Evolutionary conservation across 37 sponge, comb jelly and placozoan species (phyloP).

Genomic region (Hormiphora californensis): DNA sequence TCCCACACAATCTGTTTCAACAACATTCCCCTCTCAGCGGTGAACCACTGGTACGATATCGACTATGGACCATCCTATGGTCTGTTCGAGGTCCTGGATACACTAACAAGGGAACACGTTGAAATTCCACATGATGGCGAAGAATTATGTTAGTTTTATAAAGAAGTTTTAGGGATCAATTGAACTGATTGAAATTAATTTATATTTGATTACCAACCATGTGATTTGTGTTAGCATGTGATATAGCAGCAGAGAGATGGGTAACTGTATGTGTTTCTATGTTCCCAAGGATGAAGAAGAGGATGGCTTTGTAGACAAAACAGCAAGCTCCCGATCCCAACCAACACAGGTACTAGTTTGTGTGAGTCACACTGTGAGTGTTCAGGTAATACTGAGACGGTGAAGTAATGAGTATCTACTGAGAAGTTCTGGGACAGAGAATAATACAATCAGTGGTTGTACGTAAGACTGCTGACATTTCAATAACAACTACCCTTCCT

Average conservation of each 20-base stretch:
- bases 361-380: not conserved
- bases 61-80: slow-evolving; percentile 57
- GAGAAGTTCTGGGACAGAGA: too few relatives aligned
- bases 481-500: not conserved
- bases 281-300: slow-evolving; percentile 40
- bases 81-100: slow-evolving; percentile 53
- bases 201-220: too few relatives aligned
- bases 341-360: not conserved
- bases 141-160: not conserved
- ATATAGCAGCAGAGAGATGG: too few relatives aligned
- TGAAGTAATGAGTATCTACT: too few relatives aligned
- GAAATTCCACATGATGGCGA: not conserved
- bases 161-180: not conserved
- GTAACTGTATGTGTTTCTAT: slow-evolving; percentile 39
- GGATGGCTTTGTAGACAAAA: not conserved
- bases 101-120: not conserved
- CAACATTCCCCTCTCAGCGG: not conserved
- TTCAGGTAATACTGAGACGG: too few relatives aligned
- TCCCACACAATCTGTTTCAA: too few relatives aligned
- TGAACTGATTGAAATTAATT: not conserved
- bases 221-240: too few relatives aligned
- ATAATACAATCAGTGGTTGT: not conserved
- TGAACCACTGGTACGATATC: slow-evolving; percentile 67
- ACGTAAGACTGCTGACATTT: not conserved
- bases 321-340: too few relatives aligned